Conservation (phyloP, 2,888 invertebrate genomes). For the Cryptus viduatorius region DNA sequence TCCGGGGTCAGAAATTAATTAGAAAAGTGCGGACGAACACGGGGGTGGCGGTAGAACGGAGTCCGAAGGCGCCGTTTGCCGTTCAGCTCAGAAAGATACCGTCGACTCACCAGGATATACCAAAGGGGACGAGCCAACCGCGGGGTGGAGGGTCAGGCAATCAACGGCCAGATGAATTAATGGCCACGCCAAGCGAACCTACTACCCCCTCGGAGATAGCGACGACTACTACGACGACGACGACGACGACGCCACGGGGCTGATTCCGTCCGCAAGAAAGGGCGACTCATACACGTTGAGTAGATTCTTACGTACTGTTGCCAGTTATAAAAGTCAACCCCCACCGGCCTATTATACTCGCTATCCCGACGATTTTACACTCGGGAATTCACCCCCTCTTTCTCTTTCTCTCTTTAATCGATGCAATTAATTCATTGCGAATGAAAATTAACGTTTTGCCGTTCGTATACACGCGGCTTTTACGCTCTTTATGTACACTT, state of each 20-base stretch:
- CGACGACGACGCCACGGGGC: slow-evolving; percentile 26
- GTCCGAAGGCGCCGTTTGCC: slow-evolving; percentile 65
- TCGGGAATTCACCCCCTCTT: slow-evolving; percentile 46
- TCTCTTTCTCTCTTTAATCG: neutral
- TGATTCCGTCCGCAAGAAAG: slow-evolving; percentile 6
- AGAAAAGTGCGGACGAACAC: slow-evolving; percentile 79
- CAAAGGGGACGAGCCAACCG: slow-evolving; percentile 53
- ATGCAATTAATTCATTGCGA: neutral
- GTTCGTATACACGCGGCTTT: neutral
- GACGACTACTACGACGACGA: slow-evolving; percentile 27
- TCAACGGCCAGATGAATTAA: slow-evolving; percentile 83
- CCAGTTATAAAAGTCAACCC: slow-evolving; percentile 3
- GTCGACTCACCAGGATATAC: slow-evolving; percentile 43
- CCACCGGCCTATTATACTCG: slow-evolving; percentile 4
- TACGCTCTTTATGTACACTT: neutral
- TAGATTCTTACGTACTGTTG: slow-evolving; percentile 61
- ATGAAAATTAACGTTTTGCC: neutral
- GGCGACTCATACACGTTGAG: slow-evolving; percentile 45
- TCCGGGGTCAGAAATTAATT: slow-evolving; percentile 82
- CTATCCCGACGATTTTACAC: slow-evolving; percentile 72
- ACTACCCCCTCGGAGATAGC: slow-evolving; percentile 77
- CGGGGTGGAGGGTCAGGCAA: slow-evolving; percentile 76
- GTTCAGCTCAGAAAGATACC: slow-evolving; percentile 64
- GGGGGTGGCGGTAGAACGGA: slow-evolving; percentile 37
- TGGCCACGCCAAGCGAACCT: slow-evolving; percentile 76